Conservation (phyloP, 2,113 vertebrate genomes). For the Apistogramma diplotaenia region DNA sequence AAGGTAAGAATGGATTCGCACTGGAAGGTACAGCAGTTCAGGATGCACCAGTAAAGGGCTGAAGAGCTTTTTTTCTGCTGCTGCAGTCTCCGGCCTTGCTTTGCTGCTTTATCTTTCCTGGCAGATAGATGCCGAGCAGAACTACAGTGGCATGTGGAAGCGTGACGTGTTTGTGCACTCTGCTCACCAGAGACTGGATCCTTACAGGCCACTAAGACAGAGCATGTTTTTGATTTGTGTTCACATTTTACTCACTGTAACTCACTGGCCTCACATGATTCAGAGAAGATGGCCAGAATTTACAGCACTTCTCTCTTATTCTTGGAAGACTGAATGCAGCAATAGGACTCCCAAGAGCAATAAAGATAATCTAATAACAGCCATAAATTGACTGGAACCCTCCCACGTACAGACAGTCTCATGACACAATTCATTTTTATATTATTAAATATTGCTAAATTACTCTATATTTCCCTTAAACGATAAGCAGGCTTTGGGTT, state of each 20-base stretch:
- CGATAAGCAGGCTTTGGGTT: no score
- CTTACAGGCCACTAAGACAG: neutral
- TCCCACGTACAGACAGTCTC: neutral
- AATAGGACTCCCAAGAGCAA: neutral
- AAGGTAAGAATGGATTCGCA: neutral
- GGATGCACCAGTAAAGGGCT: neutral
- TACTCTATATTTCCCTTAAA: no score
- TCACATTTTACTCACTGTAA: neutral
- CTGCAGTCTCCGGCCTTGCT: neutral
- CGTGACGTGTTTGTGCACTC: neutral
- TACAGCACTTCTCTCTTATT: neutral
- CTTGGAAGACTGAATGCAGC: neutral
- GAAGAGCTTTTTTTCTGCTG: neutral
- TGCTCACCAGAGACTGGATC: neutral
- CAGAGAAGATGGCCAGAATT: neutral
- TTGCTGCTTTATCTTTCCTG: neutral
- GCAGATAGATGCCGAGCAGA: neutral
- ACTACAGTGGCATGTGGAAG: neutral
- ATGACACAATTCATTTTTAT: neutral
- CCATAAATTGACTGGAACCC: neutral
- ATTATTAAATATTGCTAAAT: neutral
- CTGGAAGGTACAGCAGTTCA: neutral
- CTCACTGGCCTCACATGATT: neutral
- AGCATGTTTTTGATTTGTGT: neutral
- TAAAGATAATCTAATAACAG: neutral